Percentiles rank a stretch among this genome's conserved stretches.
Evolutionary conservation across 2,888 invertebrate genomes (phyloP).

Genomic region (Sphaerophoria rueppellii): DNA sequence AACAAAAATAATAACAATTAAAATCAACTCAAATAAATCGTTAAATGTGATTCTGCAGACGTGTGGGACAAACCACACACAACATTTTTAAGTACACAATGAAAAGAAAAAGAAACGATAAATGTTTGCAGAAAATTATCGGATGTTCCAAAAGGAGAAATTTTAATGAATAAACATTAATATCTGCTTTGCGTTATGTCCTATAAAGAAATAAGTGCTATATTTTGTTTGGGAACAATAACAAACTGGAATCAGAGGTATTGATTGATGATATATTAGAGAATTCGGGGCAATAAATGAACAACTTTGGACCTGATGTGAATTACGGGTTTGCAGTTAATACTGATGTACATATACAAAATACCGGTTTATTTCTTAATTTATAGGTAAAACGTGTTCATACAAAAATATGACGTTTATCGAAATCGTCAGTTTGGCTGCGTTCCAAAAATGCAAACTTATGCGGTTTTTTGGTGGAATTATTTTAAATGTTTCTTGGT

Average conservation of each 20-base stretch:
- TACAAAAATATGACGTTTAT: background rate
- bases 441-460: background rate
- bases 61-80: constrained; percentile 29
- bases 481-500: too few relatives aligned
- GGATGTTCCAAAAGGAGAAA: constrained; percentile 35
- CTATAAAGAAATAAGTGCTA: constrained; percentile 9
- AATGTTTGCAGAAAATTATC: constrained; percentile 21
- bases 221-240: constrained; percentile 18
- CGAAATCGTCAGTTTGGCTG: background rate
- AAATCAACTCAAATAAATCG: constrained; percentile 43
- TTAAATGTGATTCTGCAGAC: constrained; percentile 33
- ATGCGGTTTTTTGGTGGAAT: background rate
- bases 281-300: background rate
- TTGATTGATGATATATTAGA: background rate
- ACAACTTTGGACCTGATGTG: background rate
- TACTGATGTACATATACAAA: background rate
- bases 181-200: background rate
- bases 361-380: background rate
- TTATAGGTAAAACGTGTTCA: background rate
- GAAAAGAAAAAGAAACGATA: constrained; percentile 22
- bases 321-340: background rate
- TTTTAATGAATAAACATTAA: constrained; percentile 26
- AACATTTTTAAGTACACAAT: constrained; percentile 14
- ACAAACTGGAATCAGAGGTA: background rate
- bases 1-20: constrained; percentile 15